Conservation (phyloP, 2,797 vertebrate species). For the Gymnopithys bicolor region DNA sequence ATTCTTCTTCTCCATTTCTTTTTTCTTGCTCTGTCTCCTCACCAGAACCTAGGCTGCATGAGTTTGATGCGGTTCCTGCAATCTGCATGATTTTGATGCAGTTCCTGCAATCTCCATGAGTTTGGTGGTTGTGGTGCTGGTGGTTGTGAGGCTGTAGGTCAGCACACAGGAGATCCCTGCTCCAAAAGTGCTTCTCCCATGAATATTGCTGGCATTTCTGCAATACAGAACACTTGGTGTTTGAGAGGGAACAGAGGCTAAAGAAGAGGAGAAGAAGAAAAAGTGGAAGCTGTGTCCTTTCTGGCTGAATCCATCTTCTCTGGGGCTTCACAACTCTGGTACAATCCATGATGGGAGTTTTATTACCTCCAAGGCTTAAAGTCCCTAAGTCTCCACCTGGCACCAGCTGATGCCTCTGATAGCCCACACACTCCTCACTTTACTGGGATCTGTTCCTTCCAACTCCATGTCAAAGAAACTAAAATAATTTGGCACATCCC, state of each 20-base stretch:
- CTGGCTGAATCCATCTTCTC: neutral
- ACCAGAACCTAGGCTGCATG: fast-evolving
- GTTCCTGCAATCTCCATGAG: neutral
- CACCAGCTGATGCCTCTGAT: neutral
- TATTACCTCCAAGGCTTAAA: neutral
- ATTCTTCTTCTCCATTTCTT: neutral
- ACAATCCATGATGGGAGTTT: neutral
- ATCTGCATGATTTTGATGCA: neutral
- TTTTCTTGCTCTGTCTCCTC: neutral
- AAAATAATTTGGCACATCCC: neutral
- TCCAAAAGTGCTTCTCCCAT: neutral
- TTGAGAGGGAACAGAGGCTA: neutral
- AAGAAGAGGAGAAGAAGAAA: neutral
- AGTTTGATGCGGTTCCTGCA: neutral
- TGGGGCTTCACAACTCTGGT: neutral
- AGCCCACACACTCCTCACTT: neutral
- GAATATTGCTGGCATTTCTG: neutral
- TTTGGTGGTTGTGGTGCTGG: neutral
- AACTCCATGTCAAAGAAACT: neutral
- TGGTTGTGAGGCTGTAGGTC: neutral
- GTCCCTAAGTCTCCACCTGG: neutral
- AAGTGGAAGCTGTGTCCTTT: neutral
- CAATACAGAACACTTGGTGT: neutral
- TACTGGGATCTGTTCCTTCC: neutral
- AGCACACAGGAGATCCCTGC: neutral